A percentile compares a stretch with the other conserved stretches of the same genome.
phyloP scores from a whole-genome alignment of 2,888 invertebrate genomes.

The Nipponacmea schrenckii region DNA sequence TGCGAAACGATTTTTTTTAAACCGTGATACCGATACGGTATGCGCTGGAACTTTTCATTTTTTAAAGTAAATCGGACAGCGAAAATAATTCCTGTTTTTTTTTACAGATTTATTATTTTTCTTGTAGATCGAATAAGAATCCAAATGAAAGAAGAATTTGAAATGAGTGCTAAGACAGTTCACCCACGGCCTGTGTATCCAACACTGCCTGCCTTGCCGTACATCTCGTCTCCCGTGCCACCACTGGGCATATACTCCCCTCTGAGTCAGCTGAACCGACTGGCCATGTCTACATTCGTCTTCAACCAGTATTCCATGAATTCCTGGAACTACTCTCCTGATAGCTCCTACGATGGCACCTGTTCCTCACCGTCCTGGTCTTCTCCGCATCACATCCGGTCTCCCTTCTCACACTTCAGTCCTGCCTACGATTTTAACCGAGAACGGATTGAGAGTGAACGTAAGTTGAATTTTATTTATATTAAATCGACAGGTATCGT shows the following conservation, averaged over 20 bases:
- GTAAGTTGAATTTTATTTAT: constrained; percentile 1
- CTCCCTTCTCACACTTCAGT: not conserved
- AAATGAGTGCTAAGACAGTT: constrained; percentile 12
- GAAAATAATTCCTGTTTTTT: too few relatives aligned
- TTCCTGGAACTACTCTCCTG: constrained; percentile 39
- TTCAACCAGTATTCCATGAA: constrained; percentile 37
- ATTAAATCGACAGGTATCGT: not conserved
- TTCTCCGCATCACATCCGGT: not conserved
- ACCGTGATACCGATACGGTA: too few relatives aligned
- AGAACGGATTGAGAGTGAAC: constrained; percentile 13
- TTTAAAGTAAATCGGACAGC: too few relatives aligned
- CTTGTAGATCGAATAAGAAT: too few relatives aligned
- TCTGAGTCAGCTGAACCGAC: constrained; percentile 2
- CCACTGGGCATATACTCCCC: constrained; percentile 17
- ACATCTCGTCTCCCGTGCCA: constrained; percentile 1
- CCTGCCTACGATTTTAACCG: constrained; percentile 4
- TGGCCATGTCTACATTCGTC: constrained; percentile 21
- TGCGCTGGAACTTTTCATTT: too few relatives aligned
- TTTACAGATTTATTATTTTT: too few relatives aligned
- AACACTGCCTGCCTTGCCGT: not conserved
- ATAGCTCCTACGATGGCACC: constrained; percentile 10
- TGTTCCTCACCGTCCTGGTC: not conserved
- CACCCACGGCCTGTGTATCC: constrained; percentile 14
- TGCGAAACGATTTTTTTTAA: too few relatives aligned
- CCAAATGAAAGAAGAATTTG: too few relatives aligned